These are phyloP conservation scores for Anguilla rostrata DNA, from an alignment of 2,113 vertebrate species.

Conservation along the genomic window DNA sequence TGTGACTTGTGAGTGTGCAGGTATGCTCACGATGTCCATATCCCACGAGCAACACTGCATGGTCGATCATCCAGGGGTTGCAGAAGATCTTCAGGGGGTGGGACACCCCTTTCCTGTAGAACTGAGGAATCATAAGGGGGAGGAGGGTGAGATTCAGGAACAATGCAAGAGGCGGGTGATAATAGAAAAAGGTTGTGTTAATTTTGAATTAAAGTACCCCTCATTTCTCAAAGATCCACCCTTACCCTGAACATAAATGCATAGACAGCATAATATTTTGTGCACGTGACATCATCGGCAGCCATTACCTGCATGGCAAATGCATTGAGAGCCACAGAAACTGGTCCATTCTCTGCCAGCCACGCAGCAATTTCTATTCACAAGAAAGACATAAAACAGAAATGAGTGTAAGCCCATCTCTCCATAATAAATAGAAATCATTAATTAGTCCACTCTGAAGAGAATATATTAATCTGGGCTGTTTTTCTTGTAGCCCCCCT, in stretches of 20 bases:
- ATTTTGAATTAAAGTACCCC: background rate
- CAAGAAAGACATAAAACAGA: background rate
- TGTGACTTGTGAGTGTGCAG: too few species aligned
- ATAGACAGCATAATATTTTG: background rate
- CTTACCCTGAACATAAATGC: background rate
- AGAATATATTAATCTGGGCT: background rate
- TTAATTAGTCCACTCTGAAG: background rate
- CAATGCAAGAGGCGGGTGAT: background rate
- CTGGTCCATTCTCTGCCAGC: constrained; percentile 81
- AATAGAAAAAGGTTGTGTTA: background rate
- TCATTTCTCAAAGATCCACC: too few species aligned
- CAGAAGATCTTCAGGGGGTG: constrained; percentile 82
- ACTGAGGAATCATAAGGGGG: constrained; percentile 59
- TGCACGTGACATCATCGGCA: background rate
- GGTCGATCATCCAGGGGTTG: constrained; percentile 86
- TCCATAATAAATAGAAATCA: background rate
- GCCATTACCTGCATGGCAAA: constrained; percentile 86
- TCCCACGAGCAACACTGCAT: constrained; percentile 84
- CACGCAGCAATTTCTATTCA: constrained; percentile 80
- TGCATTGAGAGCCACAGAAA: constrained; percentile 87
- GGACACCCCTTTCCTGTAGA: constrained; percentile 82
- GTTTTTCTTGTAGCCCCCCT: constrained; percentile 27
- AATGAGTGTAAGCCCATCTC: background rate
- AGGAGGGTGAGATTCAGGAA: background rate
- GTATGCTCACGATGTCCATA: constrained; percentile 80